phyloP scores from a whole-genome alignment of 2,888 invertebrate species.

The Sinhomidia bicolor region DNA sequence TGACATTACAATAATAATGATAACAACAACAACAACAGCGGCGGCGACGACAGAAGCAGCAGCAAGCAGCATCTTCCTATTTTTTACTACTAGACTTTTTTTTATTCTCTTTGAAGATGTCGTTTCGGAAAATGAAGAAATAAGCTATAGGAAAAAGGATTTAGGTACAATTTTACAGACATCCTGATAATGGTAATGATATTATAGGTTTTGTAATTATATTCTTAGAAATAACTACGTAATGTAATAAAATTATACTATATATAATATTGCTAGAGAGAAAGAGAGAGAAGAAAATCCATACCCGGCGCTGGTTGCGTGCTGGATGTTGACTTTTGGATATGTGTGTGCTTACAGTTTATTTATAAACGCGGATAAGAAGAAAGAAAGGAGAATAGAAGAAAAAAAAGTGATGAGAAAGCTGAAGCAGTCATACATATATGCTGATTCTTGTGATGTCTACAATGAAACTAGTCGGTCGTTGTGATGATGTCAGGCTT shows the following conservation, averaged over 20 bases:
- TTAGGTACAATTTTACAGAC: not conserved
- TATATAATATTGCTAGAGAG: not conserved
- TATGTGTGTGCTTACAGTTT: no score
- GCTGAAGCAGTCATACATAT: not conserved
- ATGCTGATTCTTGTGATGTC: constrained; percentile 31
- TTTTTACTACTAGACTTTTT: not conserved
- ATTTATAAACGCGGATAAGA: no score
- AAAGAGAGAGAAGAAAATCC: no score
- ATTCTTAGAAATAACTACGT: no score
- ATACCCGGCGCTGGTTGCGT: no score
- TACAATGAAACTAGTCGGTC: constrained; percentile 36
- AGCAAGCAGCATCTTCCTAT: not conserved
- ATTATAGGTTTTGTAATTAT: not conserved
- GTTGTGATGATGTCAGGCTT: constrained; percentile 55
- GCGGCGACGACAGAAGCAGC: no score
- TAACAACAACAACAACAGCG: not conserved
- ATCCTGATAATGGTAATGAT: constrained; percentile 13
- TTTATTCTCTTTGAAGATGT: not conserved
- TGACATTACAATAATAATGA: not conserved
- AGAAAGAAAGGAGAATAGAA: no score
- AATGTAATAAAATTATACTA: no score
- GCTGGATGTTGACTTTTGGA: no score
- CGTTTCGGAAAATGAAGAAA: not conserved
- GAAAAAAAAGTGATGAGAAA: not conserved
- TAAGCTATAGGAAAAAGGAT: not conserved